Conservation (phyloP, 2,113 vertebrate species). For the Conger conger region DNA sequence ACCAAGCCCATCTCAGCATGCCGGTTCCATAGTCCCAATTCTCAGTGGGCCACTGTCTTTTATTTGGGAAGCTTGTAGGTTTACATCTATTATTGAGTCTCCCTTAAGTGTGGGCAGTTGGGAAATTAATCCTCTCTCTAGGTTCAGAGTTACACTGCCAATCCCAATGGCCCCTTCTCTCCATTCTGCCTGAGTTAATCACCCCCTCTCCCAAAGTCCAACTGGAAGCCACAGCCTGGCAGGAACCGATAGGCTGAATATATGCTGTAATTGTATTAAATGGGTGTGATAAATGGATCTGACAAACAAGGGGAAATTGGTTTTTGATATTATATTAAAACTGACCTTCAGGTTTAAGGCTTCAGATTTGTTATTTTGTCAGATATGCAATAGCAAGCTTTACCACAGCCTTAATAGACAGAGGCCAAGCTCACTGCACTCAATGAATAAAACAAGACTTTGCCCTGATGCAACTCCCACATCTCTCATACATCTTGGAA, state of each 20-base stretch:
- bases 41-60: not conserved
- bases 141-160: conserved; percentile 26
- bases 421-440: not conserved
- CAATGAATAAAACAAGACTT: not conserved
- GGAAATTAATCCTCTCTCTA: conserved; percentile 34
- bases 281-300: conserved; percentile 78
- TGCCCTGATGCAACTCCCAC: not conserved
- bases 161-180: conserved; percentile 34
- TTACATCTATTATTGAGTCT: conserved; percentile 25
- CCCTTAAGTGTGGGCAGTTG: conserved; percentile 22
- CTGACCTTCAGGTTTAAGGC: conserved; percentile 78
- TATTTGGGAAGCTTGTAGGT: not conserved
- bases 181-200: conserved; percentile 49
- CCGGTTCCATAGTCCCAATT: not conserved
- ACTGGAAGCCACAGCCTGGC: conserved; percentile 29
- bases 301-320: conserved; percentile 80
- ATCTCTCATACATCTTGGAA: not conserved
- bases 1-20: not conserved
- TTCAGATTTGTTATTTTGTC: conserved; percentile 71
- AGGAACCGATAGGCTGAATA: conserved; percentile 61
- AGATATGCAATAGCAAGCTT: conserved; percentile 46
- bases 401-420: conserved; percentile 39
- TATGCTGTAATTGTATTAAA: conserved; percentile 75
- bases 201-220: conserved; percentile 27
- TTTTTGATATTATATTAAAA: conserved; percentile 80